These are phyloP conservation scores for Helogale parvula DNA, from an alignment of 2,113 vertebrate species.

Conservation along the genomic window DNA sequence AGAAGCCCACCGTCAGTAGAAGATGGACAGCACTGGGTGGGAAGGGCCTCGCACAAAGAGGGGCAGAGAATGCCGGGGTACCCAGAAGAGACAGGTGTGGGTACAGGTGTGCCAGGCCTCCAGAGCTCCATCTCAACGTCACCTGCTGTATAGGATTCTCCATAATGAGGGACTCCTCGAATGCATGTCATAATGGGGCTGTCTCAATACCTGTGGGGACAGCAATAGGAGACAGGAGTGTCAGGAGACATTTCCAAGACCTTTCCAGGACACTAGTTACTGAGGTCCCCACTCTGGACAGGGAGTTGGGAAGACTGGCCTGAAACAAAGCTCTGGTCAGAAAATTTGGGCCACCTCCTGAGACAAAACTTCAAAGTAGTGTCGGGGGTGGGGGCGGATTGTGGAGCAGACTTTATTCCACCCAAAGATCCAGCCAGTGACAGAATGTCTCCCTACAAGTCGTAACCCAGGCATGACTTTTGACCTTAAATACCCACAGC, in stretches of 20 bases:
- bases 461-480: not conserved
- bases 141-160: fast-evolving
- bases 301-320: not conserved
- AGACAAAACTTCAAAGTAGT: not conserved
- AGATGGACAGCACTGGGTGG: not conserved
- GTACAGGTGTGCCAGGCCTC: not conserved
- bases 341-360: not conserved
- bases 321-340: not conserved
- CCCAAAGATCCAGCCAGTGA: not conserved
- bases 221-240: not conserved
- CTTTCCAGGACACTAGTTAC: not conserved
- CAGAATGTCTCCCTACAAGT: not conserved
- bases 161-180: fast-evolving
- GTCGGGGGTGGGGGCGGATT: not conserved
- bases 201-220: conserved; percentile 27
- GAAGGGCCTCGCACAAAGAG: not conserved
- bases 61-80: not conserved
- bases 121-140: not conserved
- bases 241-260: not conserved
- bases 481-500: not conserved
- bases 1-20: not conserved
- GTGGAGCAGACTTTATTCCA: not conserved
- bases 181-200: not conserved
- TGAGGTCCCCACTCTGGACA: not conserved
- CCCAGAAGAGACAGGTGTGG: not conserved